Evolutionary conservation across 2,797 vertebrate genomes (phyloP).

Genomic region (Rhincodon typus): DNA sequence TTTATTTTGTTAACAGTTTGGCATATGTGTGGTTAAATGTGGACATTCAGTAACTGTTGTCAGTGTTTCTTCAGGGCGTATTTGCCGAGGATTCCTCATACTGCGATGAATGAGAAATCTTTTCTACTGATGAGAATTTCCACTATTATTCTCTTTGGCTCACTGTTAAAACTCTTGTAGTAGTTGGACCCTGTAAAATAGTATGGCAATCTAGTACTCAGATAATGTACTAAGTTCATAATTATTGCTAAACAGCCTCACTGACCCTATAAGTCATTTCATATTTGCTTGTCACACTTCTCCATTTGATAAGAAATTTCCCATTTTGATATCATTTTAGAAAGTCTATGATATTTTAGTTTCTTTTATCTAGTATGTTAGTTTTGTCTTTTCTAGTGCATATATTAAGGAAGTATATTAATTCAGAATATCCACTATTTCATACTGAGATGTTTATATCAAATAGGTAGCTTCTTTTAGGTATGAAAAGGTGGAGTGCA

Average conservation of each 20-base stretch:
- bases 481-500: neutral
- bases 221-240: too few relatives aligned
- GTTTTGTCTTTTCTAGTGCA: neutral
- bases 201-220: too few relatives aligned
- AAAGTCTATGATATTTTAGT: too few relatives aligned
- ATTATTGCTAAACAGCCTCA: too few relatives aligned
- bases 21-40: neutral
- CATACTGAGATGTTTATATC: neutral
- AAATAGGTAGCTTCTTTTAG: neutral
- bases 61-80: neutral
- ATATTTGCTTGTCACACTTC: too few relatives aligned
- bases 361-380: neutral
- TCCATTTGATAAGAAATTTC: too few relatives aligned
- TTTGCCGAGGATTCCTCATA: neutral
- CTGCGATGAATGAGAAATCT: neutral
- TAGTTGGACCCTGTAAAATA: too few relatives aligned
- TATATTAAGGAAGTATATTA: neutral
- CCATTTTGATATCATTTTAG: too few relatives aligned
- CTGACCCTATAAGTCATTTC: too few relatives aligned
- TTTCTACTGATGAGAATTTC: neutral
- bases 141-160: too few relatives aligned
- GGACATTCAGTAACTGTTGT: neutral
- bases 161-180: too few relatives aligned
- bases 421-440: neutral
- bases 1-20: neutral